Conservation (phyloP, 2,888 invertebrate species). For the Cantharis flavilabris region DNA sequence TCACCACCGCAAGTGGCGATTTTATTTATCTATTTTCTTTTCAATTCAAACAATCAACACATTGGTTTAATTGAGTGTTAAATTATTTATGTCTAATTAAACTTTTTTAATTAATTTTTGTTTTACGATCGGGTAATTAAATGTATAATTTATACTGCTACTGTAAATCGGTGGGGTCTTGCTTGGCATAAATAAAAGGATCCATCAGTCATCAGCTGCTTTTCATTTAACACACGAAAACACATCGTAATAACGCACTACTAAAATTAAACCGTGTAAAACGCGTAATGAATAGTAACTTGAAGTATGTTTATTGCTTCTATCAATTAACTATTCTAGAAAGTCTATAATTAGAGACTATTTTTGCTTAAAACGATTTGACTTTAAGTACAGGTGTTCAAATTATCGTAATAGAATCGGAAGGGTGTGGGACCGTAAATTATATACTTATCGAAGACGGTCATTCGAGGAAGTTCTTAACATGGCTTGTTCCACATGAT, state of each 20-base stretch:
- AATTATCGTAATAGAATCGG: slow-evolving; percentile 55
- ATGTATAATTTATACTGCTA: background rate
- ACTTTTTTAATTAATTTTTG: background rate
- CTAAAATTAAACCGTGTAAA: slow-evolving; percentile 40
- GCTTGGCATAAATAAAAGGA: background rate
- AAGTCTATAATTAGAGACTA: slow-evolving; percentile 42
- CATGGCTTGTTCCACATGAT: slow-evolving; percentile 38
- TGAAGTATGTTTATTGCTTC: slow-evolving; percentile 33
- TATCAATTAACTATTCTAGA: slow-evolving; percentile 41
- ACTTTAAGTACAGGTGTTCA: slow-evolving; percentile 52
- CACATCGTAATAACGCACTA: slow-evolving; percentile 33
- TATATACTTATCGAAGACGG: slow-evolving; percentile 46
- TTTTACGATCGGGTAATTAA: background rate
- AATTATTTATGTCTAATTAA: background rate
- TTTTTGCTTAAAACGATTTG: slow-evolving; percentile 42
- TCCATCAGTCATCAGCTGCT: slow-evolving; percentile 37
- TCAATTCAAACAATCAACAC: background rate
- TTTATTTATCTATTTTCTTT: background rate
- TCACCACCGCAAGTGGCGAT: background rate
- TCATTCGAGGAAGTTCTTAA: slow-evolving; percentile 38
- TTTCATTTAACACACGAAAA: slow-evolving; percentile 37
- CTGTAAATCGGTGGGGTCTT: background rate
- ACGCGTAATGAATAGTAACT: slow-evolving; percentile 38
- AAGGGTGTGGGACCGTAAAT: slow-evolving; percentile 52
- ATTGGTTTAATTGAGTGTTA: background rate